phyloP scores from a whole-genome alignment of 2,888 invertebrate species.

The Lochmaea crataegi region DNA sequence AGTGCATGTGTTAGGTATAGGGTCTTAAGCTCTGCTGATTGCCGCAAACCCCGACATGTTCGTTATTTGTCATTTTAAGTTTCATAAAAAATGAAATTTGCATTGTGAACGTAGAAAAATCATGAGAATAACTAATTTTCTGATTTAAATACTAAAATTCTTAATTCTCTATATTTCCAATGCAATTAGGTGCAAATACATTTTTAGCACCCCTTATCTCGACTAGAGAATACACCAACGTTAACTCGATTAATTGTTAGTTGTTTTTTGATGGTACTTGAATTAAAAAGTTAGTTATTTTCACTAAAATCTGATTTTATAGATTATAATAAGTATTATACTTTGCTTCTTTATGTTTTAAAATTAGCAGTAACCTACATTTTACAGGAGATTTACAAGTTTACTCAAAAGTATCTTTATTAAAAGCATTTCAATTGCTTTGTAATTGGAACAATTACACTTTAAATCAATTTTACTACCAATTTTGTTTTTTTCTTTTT shows the following conservation, averaged over 20 bases:
- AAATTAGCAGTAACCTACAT: neutral
- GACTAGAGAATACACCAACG: too few species aligned
- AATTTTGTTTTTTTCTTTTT: too few species aligned
- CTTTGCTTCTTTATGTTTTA: neutral
- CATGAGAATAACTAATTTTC: slow-evolving; percentile 5
- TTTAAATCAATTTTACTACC: too few species aligned
- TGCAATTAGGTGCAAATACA: too few species aligned
- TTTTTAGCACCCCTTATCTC: too few species aligned
- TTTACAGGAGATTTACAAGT: neutral
- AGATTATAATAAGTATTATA: neutral
- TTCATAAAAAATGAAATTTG: neutral
- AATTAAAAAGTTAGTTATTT: neutral
- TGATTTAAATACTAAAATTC: neutral
- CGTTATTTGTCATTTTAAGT: neutral
- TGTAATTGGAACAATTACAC: too few species aligned
- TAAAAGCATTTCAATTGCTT: too few species aligned
- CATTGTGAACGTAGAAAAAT: neutral
- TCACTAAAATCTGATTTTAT: neutral
- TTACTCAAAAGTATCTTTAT: too few species aligned
- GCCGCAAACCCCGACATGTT: slow-evolving; percentile 26
- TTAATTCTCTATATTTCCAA: too few species aligned
- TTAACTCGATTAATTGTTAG: too few species aligned
- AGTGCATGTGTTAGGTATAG: slow-evolving; percentile 64
- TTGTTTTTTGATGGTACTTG: neutral
- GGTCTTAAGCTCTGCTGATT: slow-evolving; percentile 54